Evolutionary conservation across 2,797 vertebrate genomes (phyloP).

Genomic region (Erpetoichthys calabaricus): DNA sequence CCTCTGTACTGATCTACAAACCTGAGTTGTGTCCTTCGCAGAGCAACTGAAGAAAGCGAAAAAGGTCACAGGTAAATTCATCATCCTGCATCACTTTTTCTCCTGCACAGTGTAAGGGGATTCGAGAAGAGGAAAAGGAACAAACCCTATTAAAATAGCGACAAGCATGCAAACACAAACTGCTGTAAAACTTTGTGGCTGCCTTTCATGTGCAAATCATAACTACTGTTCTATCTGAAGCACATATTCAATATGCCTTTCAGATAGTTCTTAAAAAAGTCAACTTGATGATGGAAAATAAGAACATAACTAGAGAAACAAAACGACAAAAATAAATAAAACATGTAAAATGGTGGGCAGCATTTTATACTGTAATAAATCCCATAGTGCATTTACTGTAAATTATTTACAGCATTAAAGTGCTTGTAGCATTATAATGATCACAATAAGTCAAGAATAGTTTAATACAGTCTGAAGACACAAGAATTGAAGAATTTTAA

Average conservation of each 20-base stretch:
- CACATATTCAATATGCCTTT: conserved; percentile 28
- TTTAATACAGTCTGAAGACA: too few species aligned
- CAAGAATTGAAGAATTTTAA: too few species aligned
- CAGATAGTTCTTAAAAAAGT: conserved; percentile 30
- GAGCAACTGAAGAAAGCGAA: conserved; percentile 89
- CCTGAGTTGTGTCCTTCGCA: conserved; percentile 94
- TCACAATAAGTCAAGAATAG: too few species aligned
- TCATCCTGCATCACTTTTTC: conserved; percentile 93
- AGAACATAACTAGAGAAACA: conserved; percentile 4
- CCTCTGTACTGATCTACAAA: conserved; percentile 29
- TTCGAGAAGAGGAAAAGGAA: conserved; percentile 8
- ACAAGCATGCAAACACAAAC: conserved; percentile 18
- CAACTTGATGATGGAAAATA: conserved; percentile 15
- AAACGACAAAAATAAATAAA: conserved; percentile 6
- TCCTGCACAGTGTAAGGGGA: conserved; percentile 48
- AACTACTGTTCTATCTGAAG: conserved; percentile 35
- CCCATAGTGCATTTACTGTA: too few species aligned
- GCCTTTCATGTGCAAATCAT: conserved; percentile 12
- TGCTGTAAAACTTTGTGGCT: background rate
- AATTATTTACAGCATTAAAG: too few species aligned
- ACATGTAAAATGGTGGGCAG: conserved; percentile 16
- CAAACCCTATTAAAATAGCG: conserved; percentile 13
- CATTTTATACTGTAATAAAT: conserved; percentile 15
- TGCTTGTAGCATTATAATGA: too few species aligned
- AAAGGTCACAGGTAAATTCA: conserved; percentile 93